These are phyloP conservation scores for Microctonus aethiopoides DNA, from an alignment of 2,888 invertebrate species.

Conservation along the genomic window DNA sequence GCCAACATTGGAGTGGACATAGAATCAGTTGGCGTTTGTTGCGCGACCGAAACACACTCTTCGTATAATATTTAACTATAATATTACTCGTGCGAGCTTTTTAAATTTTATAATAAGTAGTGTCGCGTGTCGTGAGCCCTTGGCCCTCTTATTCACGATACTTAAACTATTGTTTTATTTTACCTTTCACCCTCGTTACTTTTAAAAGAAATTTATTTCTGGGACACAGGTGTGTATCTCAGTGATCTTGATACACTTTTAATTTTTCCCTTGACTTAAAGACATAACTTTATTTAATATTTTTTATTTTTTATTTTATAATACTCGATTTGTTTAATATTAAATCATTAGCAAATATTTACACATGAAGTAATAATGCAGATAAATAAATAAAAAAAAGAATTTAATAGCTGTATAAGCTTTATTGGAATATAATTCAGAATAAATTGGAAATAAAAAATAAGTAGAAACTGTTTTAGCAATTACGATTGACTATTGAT, in stretches of 20 bases:
- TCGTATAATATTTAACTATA: neutral
- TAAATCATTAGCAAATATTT: neutral
- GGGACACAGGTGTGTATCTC: neutral
- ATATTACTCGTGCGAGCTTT: slow-evolving; percentile 1
- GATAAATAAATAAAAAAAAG: neutral
- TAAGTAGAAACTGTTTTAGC: neutral
- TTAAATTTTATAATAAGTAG: neutral
- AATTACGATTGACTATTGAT: slow-evolving; percentile 1
- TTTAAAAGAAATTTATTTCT: neutral
- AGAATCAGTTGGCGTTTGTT: slow-evolving; percentile 14
- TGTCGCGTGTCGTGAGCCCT: slow-evolving; percentile 22
- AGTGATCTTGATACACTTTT: slow-evolving; percentile 22
- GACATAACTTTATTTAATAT: neutral
- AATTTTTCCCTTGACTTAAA: slow-evolving; percentile 13
- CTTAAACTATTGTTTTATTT: neutral
- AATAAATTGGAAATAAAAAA: neutral
- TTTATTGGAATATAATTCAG: too few species aligned
- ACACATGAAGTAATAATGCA: neutral
- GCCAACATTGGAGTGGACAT: neutral
- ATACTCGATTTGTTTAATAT: too few species aligned
- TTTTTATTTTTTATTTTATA: neutral
- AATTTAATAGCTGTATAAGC: too few species aligned
- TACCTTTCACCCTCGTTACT: neutral
- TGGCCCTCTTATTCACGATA: slow-evolving; percentile 3
- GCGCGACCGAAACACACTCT: slow-evolving; percentile 4